These are phyloP conservation scores for Leucosticte australis DNA, from an alignment of 2,113 vertebrate genomes.

Conservation along the genomic window DNA sequence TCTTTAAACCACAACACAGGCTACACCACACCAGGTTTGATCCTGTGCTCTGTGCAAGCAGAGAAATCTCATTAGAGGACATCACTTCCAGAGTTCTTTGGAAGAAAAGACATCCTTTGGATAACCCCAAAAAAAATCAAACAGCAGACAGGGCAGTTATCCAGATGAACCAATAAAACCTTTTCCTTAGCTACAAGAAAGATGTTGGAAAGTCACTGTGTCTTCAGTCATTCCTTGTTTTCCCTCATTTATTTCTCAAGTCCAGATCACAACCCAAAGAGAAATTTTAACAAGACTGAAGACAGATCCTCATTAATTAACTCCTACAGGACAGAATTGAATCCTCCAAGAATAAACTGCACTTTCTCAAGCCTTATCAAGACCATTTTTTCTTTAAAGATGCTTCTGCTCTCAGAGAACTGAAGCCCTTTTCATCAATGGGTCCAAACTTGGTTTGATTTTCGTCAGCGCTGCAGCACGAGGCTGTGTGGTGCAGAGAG, in stretches of 20 bases:
- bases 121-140: background rate
- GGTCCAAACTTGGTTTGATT: background rate
- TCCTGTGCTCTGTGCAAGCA: background rate
- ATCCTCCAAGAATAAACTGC: background rate
- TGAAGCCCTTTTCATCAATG: background rate
- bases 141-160: background rate
- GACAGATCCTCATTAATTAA: background rate
- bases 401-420: background rate
- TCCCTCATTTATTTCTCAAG: background rate
- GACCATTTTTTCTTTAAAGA: background rate
- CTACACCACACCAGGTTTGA: background rate
- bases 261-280: background rate
- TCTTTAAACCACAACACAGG: background rate
- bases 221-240: background rate
- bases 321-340: background rate
- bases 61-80: background rate
- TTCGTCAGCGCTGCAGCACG: background rate
- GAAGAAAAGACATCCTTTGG: background rate
- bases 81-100: background rate
- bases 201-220: background rate
- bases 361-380: background rate
- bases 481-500: background rate
- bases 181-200: background rate
- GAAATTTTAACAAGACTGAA: background rate
- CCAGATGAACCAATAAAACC: background rate